Evolutionary conservation across 2,797 vertebrate genomes (phyloP), one percentile per base, ranked within the genome.

Genomic region (Brachyalestes nurse): DNA sequence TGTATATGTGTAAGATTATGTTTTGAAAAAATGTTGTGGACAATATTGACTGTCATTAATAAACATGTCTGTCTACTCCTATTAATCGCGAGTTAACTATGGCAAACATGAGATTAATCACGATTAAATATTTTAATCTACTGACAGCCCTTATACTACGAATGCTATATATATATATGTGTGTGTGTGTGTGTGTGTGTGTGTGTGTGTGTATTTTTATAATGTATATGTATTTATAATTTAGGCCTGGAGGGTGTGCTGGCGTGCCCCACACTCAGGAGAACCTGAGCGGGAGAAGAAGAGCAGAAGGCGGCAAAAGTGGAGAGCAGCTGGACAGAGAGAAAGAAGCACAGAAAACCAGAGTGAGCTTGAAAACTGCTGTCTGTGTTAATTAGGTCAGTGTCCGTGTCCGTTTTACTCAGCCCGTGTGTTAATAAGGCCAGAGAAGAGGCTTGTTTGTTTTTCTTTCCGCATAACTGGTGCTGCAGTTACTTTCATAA

Each of bases 271-370:
- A 34, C 25, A 6, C 25, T 0, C 25, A 4, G 3, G 4, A 17
- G 28, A 62, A 0, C 10, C 58, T 28, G 6, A 10, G 12, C 60
- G 60, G 58, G 12, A 62, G 60, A 62, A 62, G 12, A 62, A 62
- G 60, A 62, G 60, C 60, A 62, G 60, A 34, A 62, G 60, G 60
- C 60, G 60, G 25, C 28, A 62, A 62, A 28, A 62, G n/a, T 61
- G 57, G 6, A 2, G 57, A 60, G 57, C n/a, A 12, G 57, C 21
- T 0, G 58, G 5, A 4, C 0, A 0, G 12, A 16, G 10, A 21
- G 21, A 5, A 21, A 60, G 2, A 12, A 8, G 3, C 55, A 58
- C 19, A 1, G 13, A 17, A 8, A n/a, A 57, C n/a, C 55, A 17
- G 8, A 4, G 14, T 19, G 10, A 25, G 21, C 17, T 60, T 60